phyloP scores from a whole-genome alignment of 2,888 invertebrate genomes.

The Peribatodes rhomboidaria region DNA sequence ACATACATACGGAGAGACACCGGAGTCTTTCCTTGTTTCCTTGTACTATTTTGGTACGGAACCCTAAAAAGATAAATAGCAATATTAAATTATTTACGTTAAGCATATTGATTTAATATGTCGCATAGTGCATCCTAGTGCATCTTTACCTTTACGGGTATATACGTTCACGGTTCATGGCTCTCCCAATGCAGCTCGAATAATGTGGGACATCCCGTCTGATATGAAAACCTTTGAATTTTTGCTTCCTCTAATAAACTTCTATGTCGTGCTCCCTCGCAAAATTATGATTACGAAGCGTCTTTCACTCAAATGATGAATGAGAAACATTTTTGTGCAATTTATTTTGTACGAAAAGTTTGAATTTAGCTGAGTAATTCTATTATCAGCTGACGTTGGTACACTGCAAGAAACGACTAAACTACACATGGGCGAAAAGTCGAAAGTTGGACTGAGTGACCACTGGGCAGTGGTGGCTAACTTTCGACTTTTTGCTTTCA shows the following conservation, averaged over 20 bases:
- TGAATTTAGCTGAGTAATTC: too few species aligned
- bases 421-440: too few species aligned
- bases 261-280: not conserved
- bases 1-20: too few species aligned
- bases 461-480: too few species aligned
- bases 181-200: constrained; percentile 30
- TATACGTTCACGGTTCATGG: constrained; percentile 32
- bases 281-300: not conserved
- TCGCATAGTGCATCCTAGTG: not conserved
- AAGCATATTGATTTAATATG: not conserved
- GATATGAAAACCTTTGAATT: constrained; percentile 31
- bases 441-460: too few species aligned
- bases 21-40: too few species aligned
- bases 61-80: too few species aligned
- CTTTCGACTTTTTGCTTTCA: too few species aligned
- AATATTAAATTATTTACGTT: too few species aligned
- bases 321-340: not conserved
- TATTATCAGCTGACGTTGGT: too few species aligned
- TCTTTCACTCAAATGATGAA: not conserved
- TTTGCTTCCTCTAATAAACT: constrained; percentile 13
- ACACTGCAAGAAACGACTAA: too few species aligned
- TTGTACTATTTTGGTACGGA: too few species aligned
- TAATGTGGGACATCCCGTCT: constrained; percentile 16
- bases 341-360: not conserved
- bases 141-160: constrained; percentile 11